phyloP scores from a whole-genome alignment of 2,113 vertebrate species.

The Psittacus erithacus region DNA sequence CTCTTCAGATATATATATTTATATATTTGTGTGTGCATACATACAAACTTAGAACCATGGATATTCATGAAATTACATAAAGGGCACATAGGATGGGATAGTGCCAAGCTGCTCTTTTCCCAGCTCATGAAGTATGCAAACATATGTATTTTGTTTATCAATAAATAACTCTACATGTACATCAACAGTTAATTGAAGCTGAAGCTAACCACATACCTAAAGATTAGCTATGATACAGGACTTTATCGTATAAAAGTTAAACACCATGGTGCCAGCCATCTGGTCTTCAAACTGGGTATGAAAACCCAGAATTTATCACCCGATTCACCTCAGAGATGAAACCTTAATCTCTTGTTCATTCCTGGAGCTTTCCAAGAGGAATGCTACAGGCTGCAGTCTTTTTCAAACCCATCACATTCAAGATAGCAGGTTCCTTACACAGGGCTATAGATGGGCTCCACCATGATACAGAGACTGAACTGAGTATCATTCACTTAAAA shows the following conservation, averaged over 20 bases:
- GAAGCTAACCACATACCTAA: not conserved
- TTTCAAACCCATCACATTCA: not conserved
- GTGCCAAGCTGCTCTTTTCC: not conserved
- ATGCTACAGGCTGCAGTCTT: not conserved
- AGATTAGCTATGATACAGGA: not conserved
- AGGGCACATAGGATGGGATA: not conserved
- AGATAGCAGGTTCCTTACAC: not conserved
- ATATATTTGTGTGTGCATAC: not conserved
- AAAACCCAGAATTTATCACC: not conserved
- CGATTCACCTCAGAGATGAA: not conserved
- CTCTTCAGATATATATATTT: not conserved
- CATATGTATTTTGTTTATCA: not conserved
- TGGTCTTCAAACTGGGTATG: not conserved
- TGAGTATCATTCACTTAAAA: not conserved
- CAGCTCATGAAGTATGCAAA: not conserved
- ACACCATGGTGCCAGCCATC: not conserved
- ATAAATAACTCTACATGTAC: not conserved
- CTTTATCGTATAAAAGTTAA: not conserved
- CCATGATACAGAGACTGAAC: not conserved
- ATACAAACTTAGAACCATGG: not conserved
- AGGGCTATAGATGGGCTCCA: not conserved
- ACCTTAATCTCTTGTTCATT: not conserved
- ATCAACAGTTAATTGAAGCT: not conserved
- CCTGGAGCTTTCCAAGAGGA: not conserved
- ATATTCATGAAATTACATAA: not conserved